Conservation (phyloP, 2,113 vertebrate genomes). For the Coregonus clupeaformis region DNA sequence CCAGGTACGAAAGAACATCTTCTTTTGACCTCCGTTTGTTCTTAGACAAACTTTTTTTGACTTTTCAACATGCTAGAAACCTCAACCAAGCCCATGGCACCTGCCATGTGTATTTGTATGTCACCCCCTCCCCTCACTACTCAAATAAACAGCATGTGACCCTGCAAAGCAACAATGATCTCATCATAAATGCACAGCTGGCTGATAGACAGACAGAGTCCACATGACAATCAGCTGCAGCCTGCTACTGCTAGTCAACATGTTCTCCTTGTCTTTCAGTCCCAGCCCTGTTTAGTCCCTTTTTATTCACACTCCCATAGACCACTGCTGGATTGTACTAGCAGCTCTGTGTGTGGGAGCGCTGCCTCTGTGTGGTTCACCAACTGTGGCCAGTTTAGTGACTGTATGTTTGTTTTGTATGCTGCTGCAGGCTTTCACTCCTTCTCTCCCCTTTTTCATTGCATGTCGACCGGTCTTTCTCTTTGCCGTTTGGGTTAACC, state of each 20-base stretch:
- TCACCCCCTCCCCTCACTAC: not conserved
- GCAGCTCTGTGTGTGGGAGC: not conserved
- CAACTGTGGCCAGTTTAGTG: not conserved
- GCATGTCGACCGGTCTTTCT: not conserved
- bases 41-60: not conserved
- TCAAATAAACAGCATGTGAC: slow-evolving; percentile 42
- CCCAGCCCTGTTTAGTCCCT: slow-evolving; percentile 13
- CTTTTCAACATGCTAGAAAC: too few species aligned
- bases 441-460: not conserved
- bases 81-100: too few species aligned
- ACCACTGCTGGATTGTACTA: slow-evolving; percentile 28
- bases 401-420: not conserved
- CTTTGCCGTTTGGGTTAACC: not conserved
- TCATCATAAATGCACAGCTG: slow-evolving; percentile 21
- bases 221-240: not conserved
- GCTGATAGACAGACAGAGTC: slow-evolving; percentile 14
- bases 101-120: slow-evolving; percentile 4
- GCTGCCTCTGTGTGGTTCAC: slow-evolving; percentile 5
- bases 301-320: slow-evolving; percentile 6
- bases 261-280: not conserved
- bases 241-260: slow-evolving; percentile 25
- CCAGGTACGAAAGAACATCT: not conserved
- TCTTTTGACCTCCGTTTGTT: not conserved
- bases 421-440: not conserved
- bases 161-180: slow-evolving; percentile 29